Evolutionary conservation across 2,113 vertebrate genomes (phyloP), one percentile per base, ranked within the genome.

Genomic region (Cyrtonyx montezumae): DNA sequence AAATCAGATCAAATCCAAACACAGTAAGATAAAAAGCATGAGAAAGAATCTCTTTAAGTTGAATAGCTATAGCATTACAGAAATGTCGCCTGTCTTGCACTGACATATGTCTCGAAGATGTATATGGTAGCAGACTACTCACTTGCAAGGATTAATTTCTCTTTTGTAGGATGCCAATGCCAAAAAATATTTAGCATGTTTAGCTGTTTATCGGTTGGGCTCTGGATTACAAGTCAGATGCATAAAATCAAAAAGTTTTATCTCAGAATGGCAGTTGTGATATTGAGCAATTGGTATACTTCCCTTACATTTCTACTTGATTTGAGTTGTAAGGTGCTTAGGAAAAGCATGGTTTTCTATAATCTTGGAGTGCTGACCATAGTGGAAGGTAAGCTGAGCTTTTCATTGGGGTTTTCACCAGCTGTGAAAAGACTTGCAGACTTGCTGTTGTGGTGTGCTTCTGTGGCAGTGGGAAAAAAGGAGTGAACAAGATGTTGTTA

Each of bases 61-160:
- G n/a, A n/a, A n/a, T n/a, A n/a, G n/a, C n/a, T 89, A 58, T 51
- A 78, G 87, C 75, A 2, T 84, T 89, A 30, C 56, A 66, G 68
- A 26, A 48, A 16, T 46, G 79, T 79, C 75, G 71, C 76, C 48
- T 91, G 80, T 79, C 76, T 46, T 73, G 53, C 73, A 37, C 21
- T 91, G 81, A 73, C 79, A 32, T 20, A 36, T 92, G 89, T 89
- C 58, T 76, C 48, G 69, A 87, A 92, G 90, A 84, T 91, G 56
- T 59, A 53, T 82, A 40, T 77, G 53, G 62, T 59, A 80, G 48
- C 59, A 56, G 37, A 36, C 40, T 77, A 46, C 79, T 74, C 53
- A 20, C 69, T 45, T 81, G 63, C 62, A 53, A 58, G 40, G 70
- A 92, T 66, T 18, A 78, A 30, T 46, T 55, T 68, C 53, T 62